Base-by-base conservation (phyloP, 2,797 vertebrate species). In the Crenuchus spilurus region DNA sequence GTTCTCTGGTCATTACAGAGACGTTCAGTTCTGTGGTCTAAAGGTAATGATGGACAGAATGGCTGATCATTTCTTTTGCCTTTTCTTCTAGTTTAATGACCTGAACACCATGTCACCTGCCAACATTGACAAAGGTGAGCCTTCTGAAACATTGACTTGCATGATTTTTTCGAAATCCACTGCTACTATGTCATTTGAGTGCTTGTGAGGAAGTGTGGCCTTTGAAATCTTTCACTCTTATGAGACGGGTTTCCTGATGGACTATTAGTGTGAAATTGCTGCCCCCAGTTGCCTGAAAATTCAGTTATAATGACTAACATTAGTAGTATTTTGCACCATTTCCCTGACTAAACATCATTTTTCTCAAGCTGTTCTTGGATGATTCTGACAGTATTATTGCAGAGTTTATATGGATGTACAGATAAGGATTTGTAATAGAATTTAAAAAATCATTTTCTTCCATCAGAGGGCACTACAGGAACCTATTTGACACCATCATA, bases 91-190 rank as follows among this genome's bases (percentile, higher is more conserved):
- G 97, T 98, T 98, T 51, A 95, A 94, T 62, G 95, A 97, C 82
- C 92, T 99, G 68, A 91, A 94, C 55, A 92, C 93, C 24, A 87
- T 98, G 87, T 96, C 96, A 1, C 94, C 97, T 46, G 76, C 90
- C 0, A 92, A 95, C 83, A 92, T 96, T 4, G 95, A 98, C 84
- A 99, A 97, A 98, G 97, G 97, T 99, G 90, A 52, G 78, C 18
- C 10, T 11, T 18, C 39, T n/a, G 35, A 30, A 52, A n/a, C 52
- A 9, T 14, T n/a, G 2, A 84, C 44, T 39, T 20, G 9, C 14
- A 24, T 54, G 48, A 39, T 10, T 24, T 48, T 31, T 6, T 48
- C 13, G 28, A 13, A 22, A 54, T 11, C 39, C 1, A 2, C 33
- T 18, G 22, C 24, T 58, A 20, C 10, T 28, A 28, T 18, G 16